Evolutionary conservation across 2,888 invertebrate species (phyloP).

Genomic region (Agonum fuliginosum): DNA sequence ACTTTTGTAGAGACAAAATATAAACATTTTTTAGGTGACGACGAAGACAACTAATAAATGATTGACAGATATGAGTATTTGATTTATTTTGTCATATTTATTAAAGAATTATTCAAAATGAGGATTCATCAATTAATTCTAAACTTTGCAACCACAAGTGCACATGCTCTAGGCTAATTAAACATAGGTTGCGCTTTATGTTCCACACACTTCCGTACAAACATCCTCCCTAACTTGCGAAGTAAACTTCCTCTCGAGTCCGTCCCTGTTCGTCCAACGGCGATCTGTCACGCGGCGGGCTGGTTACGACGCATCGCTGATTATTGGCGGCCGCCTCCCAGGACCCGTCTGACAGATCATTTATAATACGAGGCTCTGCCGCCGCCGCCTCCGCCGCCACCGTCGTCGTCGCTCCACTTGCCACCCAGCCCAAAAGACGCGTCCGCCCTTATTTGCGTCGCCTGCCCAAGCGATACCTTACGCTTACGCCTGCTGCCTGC

Average conservation of each 20-base stretch:
- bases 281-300: constrained; percentile 53
- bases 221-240: too few relatives aligned
- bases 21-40: too few relatives aligned
- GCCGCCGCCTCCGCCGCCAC: not conserved
- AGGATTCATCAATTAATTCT: too few relatives aligned
- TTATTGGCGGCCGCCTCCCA: constrained; percentile 56
- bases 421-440: not conserved
- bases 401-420: not conserved
- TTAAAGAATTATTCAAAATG: too few relatives aligned
- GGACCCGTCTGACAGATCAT: constrained; percentile 52
- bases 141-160: too few relatives aligned
- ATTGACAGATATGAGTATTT: too few relatives aligned
- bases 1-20: too few relatives aligned
- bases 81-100: too few relatives aligned
- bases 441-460: constrained; percentile 43
- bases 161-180: too few relatives aligned
- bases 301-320: constrained; percentile 59
- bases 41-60: too few relatives aligned
- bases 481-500: not conserved
- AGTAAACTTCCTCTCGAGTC: not conserved
- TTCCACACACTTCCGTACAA: too few relatives aligned
- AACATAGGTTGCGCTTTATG: not conserved
- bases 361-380: constrained; percentile 45
- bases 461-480: not conserved
- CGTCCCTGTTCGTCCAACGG: constrained; percentile 6